phyloP scores from a whole-genome alignment of 2,797 vertebrate genomes.

The Stomatorhinus walkeri region DNA sequence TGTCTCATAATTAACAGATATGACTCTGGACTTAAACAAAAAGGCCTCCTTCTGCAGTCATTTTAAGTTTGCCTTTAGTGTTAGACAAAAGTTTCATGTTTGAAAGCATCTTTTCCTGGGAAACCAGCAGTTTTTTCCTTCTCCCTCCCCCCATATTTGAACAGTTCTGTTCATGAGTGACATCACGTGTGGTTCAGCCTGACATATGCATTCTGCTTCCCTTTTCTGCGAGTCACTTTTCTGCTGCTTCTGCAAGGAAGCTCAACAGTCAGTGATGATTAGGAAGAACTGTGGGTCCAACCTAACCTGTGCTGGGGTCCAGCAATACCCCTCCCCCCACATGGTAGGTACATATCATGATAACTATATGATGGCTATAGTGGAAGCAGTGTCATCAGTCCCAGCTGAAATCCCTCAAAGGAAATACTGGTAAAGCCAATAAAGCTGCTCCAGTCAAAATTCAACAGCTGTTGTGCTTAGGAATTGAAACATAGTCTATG shows the following conservation, averaged over 20 bases:
- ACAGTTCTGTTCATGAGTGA: not conserved
- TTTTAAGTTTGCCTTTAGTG: not conserved
- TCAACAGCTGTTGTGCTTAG: not conserved
- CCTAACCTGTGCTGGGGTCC: not conserved
- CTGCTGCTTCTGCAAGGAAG: not conserved
- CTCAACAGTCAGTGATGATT: not conserved
- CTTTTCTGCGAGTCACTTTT: not conserved
- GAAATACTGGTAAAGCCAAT: not conserved
- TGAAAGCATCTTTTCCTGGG: not conserved
- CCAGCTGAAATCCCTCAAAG: not conserved
- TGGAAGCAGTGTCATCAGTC: slow-evolving; percentile 38
- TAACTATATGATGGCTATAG: not conserved
- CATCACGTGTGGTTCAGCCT: not conserved
- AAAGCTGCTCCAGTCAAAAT: not conserved
- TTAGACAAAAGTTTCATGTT: not conserved
- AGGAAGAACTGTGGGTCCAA: not conserved
- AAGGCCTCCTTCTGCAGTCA: not conserved
- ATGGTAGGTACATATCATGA: not conserved
- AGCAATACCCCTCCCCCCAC: not conserved
- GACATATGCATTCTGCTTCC: not conserved
- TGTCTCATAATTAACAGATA: slow-evolving; percentile 19
- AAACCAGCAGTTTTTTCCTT: not conserved
- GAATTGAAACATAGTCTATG: not conserved
- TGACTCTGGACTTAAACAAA: slow-evolving; percentile 1
- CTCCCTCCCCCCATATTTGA: not conserved